phyloP scores from a whole-genome alignment of 2,797 vertebrate species.

The Sebastiscus albofasciatus region DNA sequence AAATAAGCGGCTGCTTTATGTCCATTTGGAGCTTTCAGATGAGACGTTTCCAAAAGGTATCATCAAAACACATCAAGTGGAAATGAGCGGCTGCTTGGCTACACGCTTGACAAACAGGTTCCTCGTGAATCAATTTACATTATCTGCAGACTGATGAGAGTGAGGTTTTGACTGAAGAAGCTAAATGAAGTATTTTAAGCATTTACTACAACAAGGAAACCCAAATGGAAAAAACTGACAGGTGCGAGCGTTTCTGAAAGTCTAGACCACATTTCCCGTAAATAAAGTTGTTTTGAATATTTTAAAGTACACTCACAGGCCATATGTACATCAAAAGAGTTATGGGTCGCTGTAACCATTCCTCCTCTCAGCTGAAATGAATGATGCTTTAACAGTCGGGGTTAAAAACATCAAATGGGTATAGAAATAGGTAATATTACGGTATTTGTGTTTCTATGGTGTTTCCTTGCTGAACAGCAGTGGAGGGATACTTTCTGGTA shows the following conservation, averaged over 20 bases:
- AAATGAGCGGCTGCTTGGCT: slow-evolving; percentile 38
- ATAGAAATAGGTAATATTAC: too few species aligned
- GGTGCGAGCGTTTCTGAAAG: slow-evolving; percentile 22
- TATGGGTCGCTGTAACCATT: neutral
- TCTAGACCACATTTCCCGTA: neutral
- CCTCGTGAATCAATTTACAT: slow-evolving; percentile 19
- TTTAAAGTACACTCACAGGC: neutral
- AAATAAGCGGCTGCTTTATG: slow-evolving; percentile 34
- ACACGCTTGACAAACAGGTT: slow-evolving; percentile 11
- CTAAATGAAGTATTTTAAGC: slow-evolving; percentile 4
- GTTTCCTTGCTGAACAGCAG: neutral
- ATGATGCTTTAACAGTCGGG: neutral
- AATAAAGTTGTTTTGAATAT: neutral
- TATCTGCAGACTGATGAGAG: slow-evolving; percentile 9
- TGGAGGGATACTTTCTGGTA: neutral
- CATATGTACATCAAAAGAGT: neutral
- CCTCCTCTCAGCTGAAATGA: neutral
- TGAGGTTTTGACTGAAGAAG: slow-evolving; percentile 6
- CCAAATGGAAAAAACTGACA: slow-evolving; percentile 11
- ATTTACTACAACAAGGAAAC: slow-evolving; percentile 24
- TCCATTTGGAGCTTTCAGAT: slow-evolving; percentile 26
- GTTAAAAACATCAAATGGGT: too few species aligned
- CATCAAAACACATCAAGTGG: slow-evolving; percentile 19
- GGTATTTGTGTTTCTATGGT: neutral
- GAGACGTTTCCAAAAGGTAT: slow-evolving; percentile 31